Evolutionary conservation across 2,888 invertebrate species (phyloP).

Genomic region (Chymomyza amoena): DNA sequence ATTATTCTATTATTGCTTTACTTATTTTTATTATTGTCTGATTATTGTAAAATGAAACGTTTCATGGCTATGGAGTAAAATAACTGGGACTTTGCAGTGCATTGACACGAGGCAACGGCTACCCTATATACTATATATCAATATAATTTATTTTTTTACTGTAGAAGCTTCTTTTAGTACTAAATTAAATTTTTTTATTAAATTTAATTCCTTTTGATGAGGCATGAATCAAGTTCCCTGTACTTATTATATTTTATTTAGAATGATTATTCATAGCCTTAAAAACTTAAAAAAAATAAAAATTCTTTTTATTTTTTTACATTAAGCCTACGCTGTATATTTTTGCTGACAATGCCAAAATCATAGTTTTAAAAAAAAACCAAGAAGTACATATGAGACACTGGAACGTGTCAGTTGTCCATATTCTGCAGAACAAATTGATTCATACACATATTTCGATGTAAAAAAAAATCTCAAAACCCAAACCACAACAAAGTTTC

Average conservation of each 20-base stretch:
- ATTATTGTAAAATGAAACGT: neutral
- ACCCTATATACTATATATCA: too few species aligned
- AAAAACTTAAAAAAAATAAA: too few species aligned
- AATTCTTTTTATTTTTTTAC: neutral
- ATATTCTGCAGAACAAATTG: conserved; percentile 39
- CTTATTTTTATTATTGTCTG: neutral
- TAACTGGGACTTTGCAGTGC: neutral
- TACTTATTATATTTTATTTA: neutral
- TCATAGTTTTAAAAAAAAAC: conserved; percentile 9
- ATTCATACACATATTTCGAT: conserved; percentile 39
- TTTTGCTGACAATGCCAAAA: conserved; percentile 16
- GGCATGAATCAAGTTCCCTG: too few species aligned
- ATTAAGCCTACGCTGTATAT: neutral
- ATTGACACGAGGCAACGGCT: neutral
- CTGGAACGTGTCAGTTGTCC: conserved; percentile 57
- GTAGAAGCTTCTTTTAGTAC: too few species aligned
- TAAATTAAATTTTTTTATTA: too few species aligned
- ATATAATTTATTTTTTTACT: too few species aligned
- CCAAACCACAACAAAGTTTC: neutral
- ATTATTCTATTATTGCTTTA: neutral
- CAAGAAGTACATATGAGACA: conserved; percentile 39
- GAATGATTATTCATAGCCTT: too few species aligned
- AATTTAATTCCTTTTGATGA: too few species aligned
- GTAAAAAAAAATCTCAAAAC: neutral
- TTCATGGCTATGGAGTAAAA: neutral